phyloP scores from a whole-genome alignment of 2,113 vertebrate genomes.

The Rousettus leschenaultii region DNA sequence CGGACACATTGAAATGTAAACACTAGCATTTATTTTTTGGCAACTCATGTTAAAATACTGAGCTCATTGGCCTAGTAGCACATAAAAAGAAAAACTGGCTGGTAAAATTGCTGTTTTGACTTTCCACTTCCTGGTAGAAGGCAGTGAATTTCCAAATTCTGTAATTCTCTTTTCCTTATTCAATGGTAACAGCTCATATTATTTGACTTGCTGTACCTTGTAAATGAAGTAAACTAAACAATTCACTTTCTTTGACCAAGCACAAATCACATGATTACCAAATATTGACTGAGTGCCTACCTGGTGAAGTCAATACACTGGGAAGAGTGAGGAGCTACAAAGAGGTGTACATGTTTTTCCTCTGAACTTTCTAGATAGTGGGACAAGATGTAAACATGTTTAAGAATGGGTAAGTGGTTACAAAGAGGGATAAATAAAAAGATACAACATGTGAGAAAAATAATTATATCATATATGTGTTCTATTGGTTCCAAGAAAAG shows the following conservation, averaged over 20 bases:
- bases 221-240: not conserved
- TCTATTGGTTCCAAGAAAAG: not conserved
- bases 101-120: not conserved
- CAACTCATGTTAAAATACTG: not conserved
- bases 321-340: not conserved
- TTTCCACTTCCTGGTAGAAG: not conserved
- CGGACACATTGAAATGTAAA: not conserved
- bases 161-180: not conserved
- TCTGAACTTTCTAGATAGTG: not conserved
- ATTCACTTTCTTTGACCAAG: not conserved
- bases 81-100: not conserved
- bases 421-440: not conserved
- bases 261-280: not conserved
- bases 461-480: not conserved
- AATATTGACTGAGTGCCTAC: not conserved
- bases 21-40: slow-evolving; percentile 1
- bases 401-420: not conserved
- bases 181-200: not conserved
- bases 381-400: not conserved
- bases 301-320: not conserved
- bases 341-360: not conserved
- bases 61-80: not conserved
- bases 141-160: not conserved
- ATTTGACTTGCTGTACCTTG: not conserved
- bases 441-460: not conserved